Evolutionary conservation across 64 coral and sea anemone species (phyloP), one percentile per base, ranked within the genome.

Genomic region (Cladopsammia gracilis): DNA sequence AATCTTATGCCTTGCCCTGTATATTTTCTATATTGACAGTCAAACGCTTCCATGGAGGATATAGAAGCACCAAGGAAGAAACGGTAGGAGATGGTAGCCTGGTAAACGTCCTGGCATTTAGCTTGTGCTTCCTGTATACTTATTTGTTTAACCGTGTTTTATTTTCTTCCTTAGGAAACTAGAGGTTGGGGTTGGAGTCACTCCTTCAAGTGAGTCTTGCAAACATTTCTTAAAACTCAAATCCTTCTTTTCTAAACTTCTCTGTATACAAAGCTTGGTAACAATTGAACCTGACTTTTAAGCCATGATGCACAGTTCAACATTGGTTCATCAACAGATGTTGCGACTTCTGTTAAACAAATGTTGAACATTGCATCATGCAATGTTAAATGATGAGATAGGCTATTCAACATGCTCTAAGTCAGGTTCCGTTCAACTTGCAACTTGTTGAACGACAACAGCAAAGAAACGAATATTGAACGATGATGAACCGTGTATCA

Each of bases 161-260:
- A 14, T 52, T 78, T 79, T 48, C 20, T 66, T 80, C 22, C 53
- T 34, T 70, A 90, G 88, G 76, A 90, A 56, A 79, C 24, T 79
- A 25, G 88, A 90, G 11, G 77, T 43, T 26, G 80, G 80, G 11
- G 77, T 43, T 26, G 80, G 80, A 67, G 61, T 64, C 62, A 50
- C 43, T 8, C 18, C 80, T 7, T 67, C 80, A 47, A 84, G 80
- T 84, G 46, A 84, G 80, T 84, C 5, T 18, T n/a, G 3, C 4
- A 20, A 46, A 51, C 23, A 5, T 84, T 84, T 6, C 46, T 4
- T 11, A 0, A 7, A 56, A 7, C 12, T 7, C 53, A 56, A 56
- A 7, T 12, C 5, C 53, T 10, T 10, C 12, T 56, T 12, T 56
- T 56, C 53, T 56, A 10, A 7, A 12, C 6, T 20, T 25, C 64